These are phyloP conservation scores for Eleutherodactylus coqui DNA, from an alignment of 2,797 vertebrate genomes.

Conservation along the genomic window DNA sequence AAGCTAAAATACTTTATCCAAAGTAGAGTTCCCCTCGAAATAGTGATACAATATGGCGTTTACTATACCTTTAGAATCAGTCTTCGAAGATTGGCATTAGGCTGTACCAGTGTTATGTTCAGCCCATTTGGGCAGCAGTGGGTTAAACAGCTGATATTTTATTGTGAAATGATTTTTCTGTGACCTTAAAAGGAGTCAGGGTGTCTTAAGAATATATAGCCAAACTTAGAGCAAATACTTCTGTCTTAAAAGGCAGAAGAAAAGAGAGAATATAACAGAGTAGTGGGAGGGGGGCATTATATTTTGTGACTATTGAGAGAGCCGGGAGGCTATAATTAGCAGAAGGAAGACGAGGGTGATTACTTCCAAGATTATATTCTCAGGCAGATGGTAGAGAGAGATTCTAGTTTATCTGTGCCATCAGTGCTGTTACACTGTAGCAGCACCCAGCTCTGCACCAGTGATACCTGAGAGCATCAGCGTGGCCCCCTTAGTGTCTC, in stretches of 20 bases:
- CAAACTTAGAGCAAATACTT: slow-evolving; percentile 13
- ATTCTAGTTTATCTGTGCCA: background rate
- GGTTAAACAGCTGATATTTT: slow-evolving; percentile 35
- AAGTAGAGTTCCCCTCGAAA: background rate
- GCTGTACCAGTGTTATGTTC: background rate
- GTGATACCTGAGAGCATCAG: background rate
- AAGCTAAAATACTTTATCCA: background rate
- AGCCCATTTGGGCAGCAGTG: background rate
- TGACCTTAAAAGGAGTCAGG: slow-evolving; percentile 29
- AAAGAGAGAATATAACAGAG: slow-evolving; percentile 17
- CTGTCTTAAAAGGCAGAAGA: slow-evolving; percentile 16
- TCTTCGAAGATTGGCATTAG: background rate
- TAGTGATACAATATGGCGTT: background rate
- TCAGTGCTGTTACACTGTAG: background rate
- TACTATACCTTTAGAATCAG: background rate
- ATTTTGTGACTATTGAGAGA: slow-evolving; percentile 25
- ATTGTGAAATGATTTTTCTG: background rate
- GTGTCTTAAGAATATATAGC: slow-evolving; percentile 25
- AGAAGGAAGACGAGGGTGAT: slow-evolving; percentile 47
- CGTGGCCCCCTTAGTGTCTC: background rate
- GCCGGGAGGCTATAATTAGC: slow-evolving; percentile 48
- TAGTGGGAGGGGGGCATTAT: background rate
- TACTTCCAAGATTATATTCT: slow-evolving; percentile 38
- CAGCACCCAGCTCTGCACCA: background rate
- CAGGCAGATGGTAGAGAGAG: slow-evolving; percentile 44